Percentiles rank a stretch among this genome's conserved stretches.
These are phyloP conservation scores for Acanthopleura granulata DNA, from an alignment of 2,888 invertebrate genomes.

Conservation along the genomic window DNA sequence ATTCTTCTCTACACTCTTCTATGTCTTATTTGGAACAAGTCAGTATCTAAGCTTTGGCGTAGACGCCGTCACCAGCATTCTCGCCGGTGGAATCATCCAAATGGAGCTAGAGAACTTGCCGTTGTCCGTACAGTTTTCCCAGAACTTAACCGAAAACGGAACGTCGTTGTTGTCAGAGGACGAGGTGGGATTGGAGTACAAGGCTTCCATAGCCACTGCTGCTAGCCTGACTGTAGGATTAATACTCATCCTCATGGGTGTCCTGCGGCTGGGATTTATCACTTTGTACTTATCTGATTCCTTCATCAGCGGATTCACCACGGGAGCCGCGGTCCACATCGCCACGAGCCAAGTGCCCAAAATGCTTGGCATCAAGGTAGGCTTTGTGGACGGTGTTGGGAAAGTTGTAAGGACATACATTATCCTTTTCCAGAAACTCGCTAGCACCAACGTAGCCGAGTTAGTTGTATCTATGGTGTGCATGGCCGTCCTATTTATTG, in stretches of 20 bases:
- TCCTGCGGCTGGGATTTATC: constrained; percentile 46
- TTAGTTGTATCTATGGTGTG: constrained; percentile 78
- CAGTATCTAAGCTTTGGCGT: constrained; percentile 63
- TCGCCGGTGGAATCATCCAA: constrained; percentile 59
- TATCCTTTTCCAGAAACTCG: constrained; percentile 74
- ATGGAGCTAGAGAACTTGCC: constrained; percentile 44
- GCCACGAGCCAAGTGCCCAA: constrained; percentile 50
- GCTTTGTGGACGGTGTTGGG: constrained; percentile 37
- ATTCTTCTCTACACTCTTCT: constrained; percentile 60
- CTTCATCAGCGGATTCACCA: constrained; percentile 54
- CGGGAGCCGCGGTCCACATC: constrained; percentile 51
- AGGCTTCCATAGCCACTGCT: constrained; percentile 3
- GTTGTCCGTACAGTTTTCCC: neutral
- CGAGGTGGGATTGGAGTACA: neutral
- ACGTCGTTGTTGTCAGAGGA: neutral
- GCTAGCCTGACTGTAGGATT: constrained; percentile 32
- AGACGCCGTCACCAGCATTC: constrained; percentile 62
- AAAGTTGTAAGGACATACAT: constrained; percentile 70
- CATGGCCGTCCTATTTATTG: constrained; percentile 75
- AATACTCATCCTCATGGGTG: constrained; percentile 41
- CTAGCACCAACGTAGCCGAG: constrained; percentile 77
- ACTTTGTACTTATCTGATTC: constrained; percentile 49
- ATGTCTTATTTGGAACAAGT: constrained; percentile 60
- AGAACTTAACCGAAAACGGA: constrained; percentile 2
- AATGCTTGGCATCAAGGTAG: constrained; percentile 40